These are phyloP conservation scores for Typhlomys cinereus DNA, from an alignment of 2,113 vertebrate species.

Conservation along the genomic window DNA sequence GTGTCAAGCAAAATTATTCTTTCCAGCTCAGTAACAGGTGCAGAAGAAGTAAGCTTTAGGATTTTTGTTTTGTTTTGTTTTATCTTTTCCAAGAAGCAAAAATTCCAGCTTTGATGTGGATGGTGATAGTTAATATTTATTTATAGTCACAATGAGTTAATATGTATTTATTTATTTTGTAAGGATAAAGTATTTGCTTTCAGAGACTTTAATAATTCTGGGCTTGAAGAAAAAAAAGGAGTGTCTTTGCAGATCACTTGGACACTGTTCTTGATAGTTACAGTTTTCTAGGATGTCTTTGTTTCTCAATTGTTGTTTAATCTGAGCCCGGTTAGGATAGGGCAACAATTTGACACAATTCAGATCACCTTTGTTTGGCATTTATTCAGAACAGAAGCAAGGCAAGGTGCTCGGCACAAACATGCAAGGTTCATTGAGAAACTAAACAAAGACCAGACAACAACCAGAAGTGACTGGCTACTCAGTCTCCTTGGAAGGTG, in stretches of 20 bases:
- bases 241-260: neutral
- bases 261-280: neutral
- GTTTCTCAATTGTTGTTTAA: neutral
- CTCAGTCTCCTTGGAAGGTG: neutral
- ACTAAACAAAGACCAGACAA: neutral
- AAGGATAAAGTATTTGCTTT: constrained; percentile 41
- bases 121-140: neutral
- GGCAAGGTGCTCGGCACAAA: too few species aligned
- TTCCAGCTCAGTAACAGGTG: neutral
- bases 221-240: constrained; percentile 15
- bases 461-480: neutral
- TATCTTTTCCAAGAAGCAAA: neutral
- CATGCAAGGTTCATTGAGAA: neutral
- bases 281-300: neutral
- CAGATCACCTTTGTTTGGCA: neutral
- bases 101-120: neutral
- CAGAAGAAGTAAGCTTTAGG: neutral
- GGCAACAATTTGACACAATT: neutral
- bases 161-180: neutral
- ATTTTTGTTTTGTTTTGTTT: neutral
- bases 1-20: neutral
- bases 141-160: neutral
- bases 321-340: neutral
- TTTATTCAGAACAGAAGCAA: neutral
- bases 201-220: neutral